Evolutionary conservation across 2,888 invertebrate species (phyloP).

Genomic region (Acanthoscelides obtectus): DNA sequence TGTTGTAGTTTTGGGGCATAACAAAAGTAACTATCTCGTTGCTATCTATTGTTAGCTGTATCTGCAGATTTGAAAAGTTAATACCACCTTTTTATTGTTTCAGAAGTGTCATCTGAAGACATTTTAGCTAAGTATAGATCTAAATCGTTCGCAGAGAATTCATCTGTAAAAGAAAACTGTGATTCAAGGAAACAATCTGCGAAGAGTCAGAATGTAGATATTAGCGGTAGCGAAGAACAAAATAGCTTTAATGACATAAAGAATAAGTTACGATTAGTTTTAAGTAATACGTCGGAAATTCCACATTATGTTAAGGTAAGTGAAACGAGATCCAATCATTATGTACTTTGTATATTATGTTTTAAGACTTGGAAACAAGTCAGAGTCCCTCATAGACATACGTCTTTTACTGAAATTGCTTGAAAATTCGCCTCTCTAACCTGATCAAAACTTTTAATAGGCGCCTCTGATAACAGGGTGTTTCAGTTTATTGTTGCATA

Average conservation of each 20-base stretch:
- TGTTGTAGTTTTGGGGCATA: too few species aligned
- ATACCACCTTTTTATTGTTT: slow-evolving; percentile 28
- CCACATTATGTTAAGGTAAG: slow-evolving; percentile 44
- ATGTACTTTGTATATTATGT: too few species aligned
- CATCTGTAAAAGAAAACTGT: slow-evolving; percentile 28
- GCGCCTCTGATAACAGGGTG: too few species aligned
- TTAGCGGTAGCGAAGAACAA: slow-evolving; percentile 52
- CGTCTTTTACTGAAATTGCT: too few species aligned
- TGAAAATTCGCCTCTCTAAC: too few species aligned
- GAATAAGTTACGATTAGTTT: slow-evolving; percentile 82
- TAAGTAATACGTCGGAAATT: slow-evolving; percentile 79
- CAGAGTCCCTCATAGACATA: too few species aligned
- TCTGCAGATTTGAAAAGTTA: neutral
- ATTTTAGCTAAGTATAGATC: slow-evolving; percentile 89
- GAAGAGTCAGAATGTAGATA: slow-evolving; percentile 41
- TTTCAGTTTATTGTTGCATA: too few species aligned
- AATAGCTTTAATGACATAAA: slow-evolving; percentile 65
- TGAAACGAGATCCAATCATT: too few species aligned
- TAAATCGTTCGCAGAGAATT: slow-evolving; percentile 32
- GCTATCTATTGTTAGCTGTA: neutral
- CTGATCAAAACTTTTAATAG: too few species aligned
- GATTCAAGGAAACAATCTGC: slow-evolving; percentile 38
- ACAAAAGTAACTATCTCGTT: too few species aligned
- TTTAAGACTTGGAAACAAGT: too few species aligned
- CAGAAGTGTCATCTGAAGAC: slow-evolving; percentile 76